Base-by-base conservation (phyloP, 2,888 invertebrate genomes). In the Branchipolynoe longqiensis region DNA sequence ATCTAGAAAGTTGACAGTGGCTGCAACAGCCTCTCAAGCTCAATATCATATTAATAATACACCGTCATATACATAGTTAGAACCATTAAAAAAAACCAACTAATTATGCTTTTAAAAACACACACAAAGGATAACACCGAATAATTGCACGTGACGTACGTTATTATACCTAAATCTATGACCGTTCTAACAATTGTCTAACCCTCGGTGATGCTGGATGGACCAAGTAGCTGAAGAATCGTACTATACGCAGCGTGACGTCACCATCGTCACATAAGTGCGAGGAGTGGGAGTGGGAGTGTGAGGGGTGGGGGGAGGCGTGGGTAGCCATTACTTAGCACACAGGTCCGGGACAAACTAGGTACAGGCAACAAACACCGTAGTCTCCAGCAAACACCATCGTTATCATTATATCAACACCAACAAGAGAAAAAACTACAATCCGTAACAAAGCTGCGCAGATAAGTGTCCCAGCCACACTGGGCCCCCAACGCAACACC, bases 391-490 rank as follows among this genome's bases (percentile, higher is more conserved):
- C 36, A 69, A 69, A 69, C 69, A 69, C 69, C 38, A n/a, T n/a
- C n/a, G n/a, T n/a, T n/a, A n/a, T n/a, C n/a, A n/a, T n/a, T n/a
- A n/a, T 58, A 58, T 69, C 38, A 69, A 69, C 69, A 69, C 69
- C 69, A 69, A 69, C 69, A 69, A 69, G 69, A 69, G 69, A 69
- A 69, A 58, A 69, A 33, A 69, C 69, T 69, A 69, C 18, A 18
- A 69, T 69, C 33, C 18, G 69, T 69, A 69, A 69, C 69, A 69
- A 69, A 69, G 69, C 33, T 69, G 36, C 38, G 18, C n/a, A 1
- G 18, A 33, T 36, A 69, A 14, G 31, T n/a, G n/a, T n/a, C n/a
- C n/a, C 62, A 28, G 62, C 4, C 12, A 69, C 69, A 36, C 69
- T 69, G 38, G 69, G 69, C 33, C 38, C 69, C 69, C 33, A 69